Percentiles rank a stretch among this genome's conserved stretches.
phyloP scores from a whole-genome alignment of 2,888 invertebrate genomes.

The Lymantria monacha region DNA sequence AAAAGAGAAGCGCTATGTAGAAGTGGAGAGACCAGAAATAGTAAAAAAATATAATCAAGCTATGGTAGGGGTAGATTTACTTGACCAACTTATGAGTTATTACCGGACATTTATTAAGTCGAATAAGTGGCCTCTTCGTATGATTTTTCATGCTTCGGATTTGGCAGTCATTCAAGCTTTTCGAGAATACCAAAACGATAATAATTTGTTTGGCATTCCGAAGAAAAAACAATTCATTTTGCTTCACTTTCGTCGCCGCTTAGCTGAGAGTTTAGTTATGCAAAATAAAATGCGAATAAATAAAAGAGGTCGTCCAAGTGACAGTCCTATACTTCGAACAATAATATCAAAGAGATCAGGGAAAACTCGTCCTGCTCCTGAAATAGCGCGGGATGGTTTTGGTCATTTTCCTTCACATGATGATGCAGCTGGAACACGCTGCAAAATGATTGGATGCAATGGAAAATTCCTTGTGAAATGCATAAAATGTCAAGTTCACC shows the following conservation, averaged over 20 bases:
- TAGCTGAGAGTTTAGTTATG: conserved; percentile 31
- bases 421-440: conserved; percentile 25
- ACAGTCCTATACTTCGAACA: conserved; percentile 21
- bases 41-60: conserved; percentile 40
- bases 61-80: conserved; percentile 41
- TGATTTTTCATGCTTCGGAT: conserved; percentile 32
- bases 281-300: conserved; percentile 22
- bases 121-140: conserved; percentile 40
- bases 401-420: conserved; percentile 34
- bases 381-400: conserved; percentile 32
- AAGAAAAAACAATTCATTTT: conserved; percentile 27
- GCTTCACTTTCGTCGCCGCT: conserved; percentile 27
- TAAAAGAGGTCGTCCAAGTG: conserved; percentile 32
- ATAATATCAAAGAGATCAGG: conserved; percentile 32
- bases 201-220: conserved; percentile 19
- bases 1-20: conserved; percentile 21
- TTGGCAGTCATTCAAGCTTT: conserved; percentile 28
- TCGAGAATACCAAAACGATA: conserved; percentile 28
- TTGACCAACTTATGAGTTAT: conserved; percentile 39
- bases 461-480: conserved; percentile 29
- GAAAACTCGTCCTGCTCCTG: conserved; percentile 25
- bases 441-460: conserved; percentile 31
- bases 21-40: conserved; percentile 34
- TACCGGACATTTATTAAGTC: conserved; percentile 42
- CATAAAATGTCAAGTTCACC: conserved; percentile 33